Evolutionary conservation across 1,140 invertebrate species (phyloP), one percentile per base, ranked within the genome.

Genomic region (Drosophila mojavensis): DNA sequence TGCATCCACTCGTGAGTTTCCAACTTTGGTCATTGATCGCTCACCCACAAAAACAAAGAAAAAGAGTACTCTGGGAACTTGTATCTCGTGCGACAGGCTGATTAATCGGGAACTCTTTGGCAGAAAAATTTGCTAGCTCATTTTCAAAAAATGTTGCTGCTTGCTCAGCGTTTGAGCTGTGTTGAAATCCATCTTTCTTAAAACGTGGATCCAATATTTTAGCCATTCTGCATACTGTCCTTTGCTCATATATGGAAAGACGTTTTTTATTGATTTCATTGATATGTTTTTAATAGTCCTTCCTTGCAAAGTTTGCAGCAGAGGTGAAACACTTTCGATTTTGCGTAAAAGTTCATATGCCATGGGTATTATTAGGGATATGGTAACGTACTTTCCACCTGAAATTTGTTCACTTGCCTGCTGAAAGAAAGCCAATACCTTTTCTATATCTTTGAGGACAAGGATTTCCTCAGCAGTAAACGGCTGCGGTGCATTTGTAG

Each of bases 141-240:
- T 74, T 69, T 69, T 69, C 65, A 33, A 62, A 61, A 68, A 28
- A 62, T 15, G 5, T 30, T 67, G 15, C 41, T 43, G 62, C 36
- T 72, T 66, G 54, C 53, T 75, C 62, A 61, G 68, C 56, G 24
- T 61, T 71, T 58, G 51, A 71, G 36, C 17, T 30, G 28, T 30
- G 28, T 30, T 66, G 36, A 72, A 72, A 72, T 26, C 56, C 56
- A 56, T 6, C 59, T 56, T 61, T 72, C 54, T 65, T 30, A 6
- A 30, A 30, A 1, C 28, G 28, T 5, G 3, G 28, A 30, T 30
- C 28, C 28, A 30, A 30, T 30, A 30, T 5, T 6, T 2, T 30
- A 30, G 28, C 28, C 5, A 30, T 30, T 3, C 28, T 30, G 28
- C 4, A 30, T 4, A 30, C 5, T 54, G 65, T 50, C 10, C n/a